Evolutionary conservation across 2,113 vertebrate genomes (phyloP).

Genomic region (Petromus typicus): DNA sequence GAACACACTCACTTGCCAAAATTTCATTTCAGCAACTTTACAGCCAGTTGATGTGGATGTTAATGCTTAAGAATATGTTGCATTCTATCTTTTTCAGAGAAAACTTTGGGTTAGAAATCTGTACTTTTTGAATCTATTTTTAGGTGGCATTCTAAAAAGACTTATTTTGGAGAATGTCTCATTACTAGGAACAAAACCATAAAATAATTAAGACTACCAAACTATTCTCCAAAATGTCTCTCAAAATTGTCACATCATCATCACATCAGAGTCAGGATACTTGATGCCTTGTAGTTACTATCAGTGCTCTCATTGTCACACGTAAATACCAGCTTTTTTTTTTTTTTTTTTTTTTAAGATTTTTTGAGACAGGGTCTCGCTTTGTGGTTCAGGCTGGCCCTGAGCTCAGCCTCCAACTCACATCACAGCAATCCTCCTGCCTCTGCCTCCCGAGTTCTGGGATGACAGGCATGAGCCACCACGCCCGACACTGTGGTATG

Average conservation of each 20-base stretch:
- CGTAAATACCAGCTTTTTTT: not conserved
- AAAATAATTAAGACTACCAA: constrained; percentile 7
- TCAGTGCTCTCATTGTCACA: not conserved
- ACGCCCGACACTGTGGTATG: too few species aligned
- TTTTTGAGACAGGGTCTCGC: too few species aligned
- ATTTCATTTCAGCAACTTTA: constrained; percentile 51
- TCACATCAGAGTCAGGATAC: not conserved
- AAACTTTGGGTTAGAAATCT: not conserved
- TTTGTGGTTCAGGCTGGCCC: too few species aligned
- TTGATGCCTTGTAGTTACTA: not conserved
- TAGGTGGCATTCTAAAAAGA: not conserved
- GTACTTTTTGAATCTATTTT: constrained; percentile 21
- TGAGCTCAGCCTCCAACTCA: too few species aligned
- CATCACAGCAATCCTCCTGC: too few species aligned
- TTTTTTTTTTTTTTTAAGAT: too few species aligned
- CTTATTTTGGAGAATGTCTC: not conserved
- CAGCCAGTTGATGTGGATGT: constrained; percentile 12
- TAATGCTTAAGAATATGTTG: constrained; percentile 20
- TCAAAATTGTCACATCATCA: not conserved
- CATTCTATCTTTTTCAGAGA: not conserved
- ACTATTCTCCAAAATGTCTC: not conserved
- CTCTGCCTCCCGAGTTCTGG: too few species aligned
- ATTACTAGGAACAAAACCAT: constrained; percentile 14
- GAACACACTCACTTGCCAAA: constrained; percentile 64
- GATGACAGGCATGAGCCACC: too few species aligned